Conservation (phyloP, 2,888 invertebrate species). For the Thymelicus acteon region DNA sequence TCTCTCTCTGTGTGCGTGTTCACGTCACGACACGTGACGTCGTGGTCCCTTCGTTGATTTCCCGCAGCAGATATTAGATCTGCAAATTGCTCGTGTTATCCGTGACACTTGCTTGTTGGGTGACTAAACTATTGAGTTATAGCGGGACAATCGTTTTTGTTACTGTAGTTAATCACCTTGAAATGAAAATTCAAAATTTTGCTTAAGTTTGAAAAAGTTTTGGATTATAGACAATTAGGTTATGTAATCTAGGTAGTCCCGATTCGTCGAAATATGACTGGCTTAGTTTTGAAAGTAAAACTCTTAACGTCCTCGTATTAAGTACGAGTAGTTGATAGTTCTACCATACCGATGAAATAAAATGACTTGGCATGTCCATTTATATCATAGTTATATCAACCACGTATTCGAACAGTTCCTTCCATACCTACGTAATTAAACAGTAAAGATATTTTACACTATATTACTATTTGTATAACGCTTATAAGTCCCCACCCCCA, state of each 20-base stretch:
- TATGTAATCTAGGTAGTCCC: too few relatives aligned
- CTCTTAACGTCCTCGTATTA: not conserved
- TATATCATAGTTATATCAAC: too few relatives aligned
- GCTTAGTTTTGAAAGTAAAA: too few relatives aligned
- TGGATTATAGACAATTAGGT: too few relatives aligned
- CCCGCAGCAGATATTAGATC: constrained; percentile 71
- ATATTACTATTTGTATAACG: not conserved
- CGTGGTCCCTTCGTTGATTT: constrained; percentile 9
- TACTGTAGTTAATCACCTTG: not conserved
- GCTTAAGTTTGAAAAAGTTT: too few relatives aligned
- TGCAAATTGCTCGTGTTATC: constrained; percentile 79
- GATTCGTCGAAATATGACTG: too few relatives aligned
- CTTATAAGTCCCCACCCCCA: not conserved
- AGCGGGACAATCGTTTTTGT: not conserved
- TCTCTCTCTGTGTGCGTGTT: not conserved
- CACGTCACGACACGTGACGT: too few relatives aligned
- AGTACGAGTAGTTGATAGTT: not conserved
- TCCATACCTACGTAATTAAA: not conserved
- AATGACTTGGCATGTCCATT: too few relatives aligned
- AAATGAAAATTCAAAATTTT: too few relatives aligned
- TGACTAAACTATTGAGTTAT: constrained; percentile 47
- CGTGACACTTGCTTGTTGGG: constrained; percentile 54
- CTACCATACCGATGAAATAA: too few relatives aligned
- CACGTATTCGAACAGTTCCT: too few relatives aligned
- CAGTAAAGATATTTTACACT: not conserved